Conservation (phyloP, 2,113 vertebrate species). For the Nyctereutes procyonoides region DNA sequence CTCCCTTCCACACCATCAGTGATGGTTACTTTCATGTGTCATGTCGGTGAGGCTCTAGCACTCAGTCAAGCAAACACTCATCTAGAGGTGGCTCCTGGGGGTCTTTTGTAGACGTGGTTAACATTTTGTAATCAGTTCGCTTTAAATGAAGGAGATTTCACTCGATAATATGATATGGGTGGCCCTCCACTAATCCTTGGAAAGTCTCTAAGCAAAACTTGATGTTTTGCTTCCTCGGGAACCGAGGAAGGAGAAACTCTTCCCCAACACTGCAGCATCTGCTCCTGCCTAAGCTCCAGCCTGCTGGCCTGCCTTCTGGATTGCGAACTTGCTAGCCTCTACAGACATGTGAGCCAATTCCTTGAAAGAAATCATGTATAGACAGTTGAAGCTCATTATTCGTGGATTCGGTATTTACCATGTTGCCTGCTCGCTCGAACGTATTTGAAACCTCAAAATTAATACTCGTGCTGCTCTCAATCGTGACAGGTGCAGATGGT, state of each 20-base stretch:
- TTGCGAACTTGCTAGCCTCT: neutral
- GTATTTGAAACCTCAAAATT: neutral
- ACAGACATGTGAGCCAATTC: neutral
- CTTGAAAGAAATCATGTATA: too few species aligned
- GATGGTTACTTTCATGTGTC: neutral
- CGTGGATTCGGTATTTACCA: neutral
- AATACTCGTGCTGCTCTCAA: rapidly evolving
- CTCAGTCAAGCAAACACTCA: neutral
- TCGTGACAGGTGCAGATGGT: rapidly evolving
- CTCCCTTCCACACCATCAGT: rapidly evolving
- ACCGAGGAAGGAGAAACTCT: neutral
- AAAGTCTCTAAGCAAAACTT: neutral
- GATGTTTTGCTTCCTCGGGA: too few species aligned
- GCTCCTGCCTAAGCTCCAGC: neutral
- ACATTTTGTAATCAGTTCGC: neutral
- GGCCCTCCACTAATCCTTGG: neutral
- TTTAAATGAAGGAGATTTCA: neutral
- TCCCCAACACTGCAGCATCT: too few species aligned
- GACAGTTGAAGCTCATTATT: neutral
- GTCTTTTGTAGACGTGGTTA: neutral
- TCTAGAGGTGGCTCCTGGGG: neutral
- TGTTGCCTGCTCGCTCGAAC: neutral
- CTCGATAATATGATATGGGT: neutral
- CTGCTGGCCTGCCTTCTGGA: neutral
- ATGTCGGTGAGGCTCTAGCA: too few species aligned